These are phyloP conservation scores for Agriopis aurantiaria DNA, from an alignment of 2,888 invertebrate genomes.

Conservation along the genomic window DNA sequence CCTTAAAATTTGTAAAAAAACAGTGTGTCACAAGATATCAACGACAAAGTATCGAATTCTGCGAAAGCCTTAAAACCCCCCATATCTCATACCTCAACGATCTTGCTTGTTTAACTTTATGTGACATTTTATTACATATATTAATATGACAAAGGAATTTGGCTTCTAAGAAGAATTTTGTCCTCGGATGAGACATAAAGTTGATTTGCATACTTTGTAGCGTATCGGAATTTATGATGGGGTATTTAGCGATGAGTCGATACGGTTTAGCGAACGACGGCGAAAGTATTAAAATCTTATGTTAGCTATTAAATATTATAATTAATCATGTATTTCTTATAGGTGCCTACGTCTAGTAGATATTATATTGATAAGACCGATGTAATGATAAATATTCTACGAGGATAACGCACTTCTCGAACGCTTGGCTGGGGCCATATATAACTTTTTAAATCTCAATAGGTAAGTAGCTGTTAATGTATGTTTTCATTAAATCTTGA, in stretches of 20 bases:
- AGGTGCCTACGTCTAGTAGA: background rate
- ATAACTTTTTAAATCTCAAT: too few relatives aligned
- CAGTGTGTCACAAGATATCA: conserved; percentile 30
- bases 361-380: too few relatives aligned
- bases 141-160: conserved; percentile 68
- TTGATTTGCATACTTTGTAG: conserved; percentile 67
- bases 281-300: conserved; percentile 19
- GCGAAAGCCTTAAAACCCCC: conserved; percentile 32
- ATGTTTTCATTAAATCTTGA: too few relatives aligned
- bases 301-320: conserved; percentile 15
- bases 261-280: conserved; percentile 20
- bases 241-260: conserved; percentile 46
- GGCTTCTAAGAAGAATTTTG: conserved; percentile 77
- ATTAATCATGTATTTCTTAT: background rate
- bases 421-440: too few relatives aligned
- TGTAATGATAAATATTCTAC: too few relatives aligned
- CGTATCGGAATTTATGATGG: conserved; percentile 53
- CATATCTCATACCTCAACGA: conserved; percentile 40
- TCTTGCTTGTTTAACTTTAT: conserved; percentile 72
- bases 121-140: conserved; percentile 79
- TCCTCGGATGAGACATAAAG: conserved; percentile 52
- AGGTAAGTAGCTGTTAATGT: too few relatives aligned
- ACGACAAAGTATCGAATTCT: conserved; percentile 42
- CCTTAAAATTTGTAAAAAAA: background rate
- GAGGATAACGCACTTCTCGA: too few relatives aligned